phyloP scores from a whole-genome alignment of 2,888 invertebrate species.

The Hydriomena furcata region DNA sequence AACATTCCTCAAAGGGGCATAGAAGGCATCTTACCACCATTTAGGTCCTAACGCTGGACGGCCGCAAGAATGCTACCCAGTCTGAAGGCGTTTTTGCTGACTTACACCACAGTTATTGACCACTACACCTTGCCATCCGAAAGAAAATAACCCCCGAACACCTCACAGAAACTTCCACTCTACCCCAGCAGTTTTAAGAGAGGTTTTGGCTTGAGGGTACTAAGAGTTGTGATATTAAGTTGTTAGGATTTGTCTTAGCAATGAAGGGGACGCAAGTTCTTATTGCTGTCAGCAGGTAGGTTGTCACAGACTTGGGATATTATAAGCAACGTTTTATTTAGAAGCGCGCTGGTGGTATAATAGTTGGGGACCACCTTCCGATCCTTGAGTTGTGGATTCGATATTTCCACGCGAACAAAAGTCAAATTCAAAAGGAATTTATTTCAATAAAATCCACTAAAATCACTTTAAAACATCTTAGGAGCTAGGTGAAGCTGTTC shows the following conservation, averaged over 20 bases:
- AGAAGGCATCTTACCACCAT: constrained; percentile 51
- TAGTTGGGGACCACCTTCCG: neutral
- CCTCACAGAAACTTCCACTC: constrained; percentile 9
- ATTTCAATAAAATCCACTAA: no score
- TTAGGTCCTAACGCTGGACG: constrained; percentile 59
- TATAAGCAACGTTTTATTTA: constrained; percentile 21
- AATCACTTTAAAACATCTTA: no score
- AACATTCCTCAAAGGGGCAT: constrained; percentile 29
- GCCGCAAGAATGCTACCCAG: constrained; percentile 68
- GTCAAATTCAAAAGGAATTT: no score
- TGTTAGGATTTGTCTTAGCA: constrained; percentile 22
- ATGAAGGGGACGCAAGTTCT: constrained; percentile 36
- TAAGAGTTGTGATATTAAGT: constrained; percentile 11
- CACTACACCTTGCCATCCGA: constrained; percentile 32
- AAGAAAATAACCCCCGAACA: constrained; percentile 29
- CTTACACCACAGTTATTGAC: constrained; percentile 67
- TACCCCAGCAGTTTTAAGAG: neutral
- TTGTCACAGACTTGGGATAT: constrained; percentile 28
- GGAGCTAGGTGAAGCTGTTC: no score
- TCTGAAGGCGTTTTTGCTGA: constrained; percentile 73
- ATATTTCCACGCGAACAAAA: no score
- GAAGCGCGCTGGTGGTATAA: neutral
- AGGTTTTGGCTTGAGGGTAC: constrained; percentile 18
- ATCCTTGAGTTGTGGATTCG: no score
- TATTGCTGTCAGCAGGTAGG: constrained; percentile 34